phyloP scores from a whole-genome alignment of 2,888 invertebrate species.

The Piscicola geometra region DNA sequence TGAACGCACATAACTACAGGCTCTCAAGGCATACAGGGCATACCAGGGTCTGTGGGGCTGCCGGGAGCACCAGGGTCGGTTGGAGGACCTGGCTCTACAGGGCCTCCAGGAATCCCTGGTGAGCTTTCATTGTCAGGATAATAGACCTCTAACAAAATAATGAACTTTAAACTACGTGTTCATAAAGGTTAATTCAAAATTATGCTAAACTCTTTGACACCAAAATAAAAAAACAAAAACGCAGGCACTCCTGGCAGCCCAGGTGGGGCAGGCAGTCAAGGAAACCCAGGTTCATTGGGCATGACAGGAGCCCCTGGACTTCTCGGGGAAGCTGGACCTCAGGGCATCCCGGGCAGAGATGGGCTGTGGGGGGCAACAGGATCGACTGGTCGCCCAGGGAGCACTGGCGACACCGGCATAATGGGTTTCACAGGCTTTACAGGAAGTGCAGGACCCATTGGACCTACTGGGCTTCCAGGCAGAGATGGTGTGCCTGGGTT shows the following conservation, averaged over 20 bases:
- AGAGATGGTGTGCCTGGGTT: neutral
- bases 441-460: neutral
- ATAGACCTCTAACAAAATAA: no score
- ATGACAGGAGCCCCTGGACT: neutral
- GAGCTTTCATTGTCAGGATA: no score
- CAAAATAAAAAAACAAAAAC: no score
- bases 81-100: neutral
- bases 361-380: neutral
- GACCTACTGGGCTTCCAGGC: neutral
- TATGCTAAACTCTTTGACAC: no score
- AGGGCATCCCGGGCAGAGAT: neutral
- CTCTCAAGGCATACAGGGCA: neutral
- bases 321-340: neutral
- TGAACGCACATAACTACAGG: neutral
- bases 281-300: neutral
- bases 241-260: neutral
- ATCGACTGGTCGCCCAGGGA: neutral
- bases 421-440: conserved; percentile 16
- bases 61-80: neutral
- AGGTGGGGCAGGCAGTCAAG: conserved; percentile 12
- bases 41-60: neutral
- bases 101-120: neutral
- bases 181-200: no score
- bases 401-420: neutral
- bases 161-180: no score